Evolutionary conservation across 2,888 invertebrate species (phyloP).

Genomic region (Coenonympha glycerion): DNA sequence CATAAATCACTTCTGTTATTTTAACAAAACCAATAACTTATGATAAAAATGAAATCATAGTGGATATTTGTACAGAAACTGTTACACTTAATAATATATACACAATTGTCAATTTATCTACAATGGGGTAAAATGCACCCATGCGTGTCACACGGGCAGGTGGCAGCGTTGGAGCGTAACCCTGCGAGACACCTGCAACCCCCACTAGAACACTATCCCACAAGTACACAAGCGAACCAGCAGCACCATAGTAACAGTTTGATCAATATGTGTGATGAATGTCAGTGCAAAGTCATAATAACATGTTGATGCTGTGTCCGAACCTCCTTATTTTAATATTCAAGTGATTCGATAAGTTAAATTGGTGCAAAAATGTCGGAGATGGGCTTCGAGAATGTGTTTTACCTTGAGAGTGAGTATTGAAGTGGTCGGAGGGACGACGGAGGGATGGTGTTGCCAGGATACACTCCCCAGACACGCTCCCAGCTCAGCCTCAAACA

Average conservation of each 20-base stretch:
- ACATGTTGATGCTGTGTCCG: slow-evolving; percentile 48
- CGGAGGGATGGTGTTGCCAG: slow-evolving; percentile 69
- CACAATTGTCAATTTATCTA: slow-evolving; percentile 21
- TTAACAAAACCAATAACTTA: too few species aligned
- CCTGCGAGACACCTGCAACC: slow-evolving; percentile 68
- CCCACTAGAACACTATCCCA: slow-evolving; percentile 46
- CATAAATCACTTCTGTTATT: too few species aligned
- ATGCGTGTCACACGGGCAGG: slow-evolving; percentile 59
- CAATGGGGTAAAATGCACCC: slow-evolving; percentile 42
- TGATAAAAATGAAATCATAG: not conserved
- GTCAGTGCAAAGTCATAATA: slow-evolving; percentile 47
- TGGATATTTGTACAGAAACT: not conserved
- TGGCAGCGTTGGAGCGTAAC: slow-evolving; percentile 58
- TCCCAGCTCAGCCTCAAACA: slow-evolving; percentile 51
- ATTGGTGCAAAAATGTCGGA: slow-evolving; percentile 58
- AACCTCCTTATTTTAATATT: slow-evolving; percentile 33
- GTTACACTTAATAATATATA: not conserved
- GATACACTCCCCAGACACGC: slow-evolving; percentile 58
- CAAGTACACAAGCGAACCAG: slow-evolving; percentile 36
- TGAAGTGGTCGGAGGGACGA: slow-evolving; percentile 45
- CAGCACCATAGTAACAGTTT: slow-evolving; percentile 58
- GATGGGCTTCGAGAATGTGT: slow-evolving; percentile 73
- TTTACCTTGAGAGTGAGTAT: slow-evolving; percentile 74
- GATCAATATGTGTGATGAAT: slow-evolving; percentile 63
- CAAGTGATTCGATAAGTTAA: slow-evolving; percentile 14